phyloP scores from a whole-genome alignment of 2,113 vertebrate genomes.

The Trematomus loennbergii region DNA sequence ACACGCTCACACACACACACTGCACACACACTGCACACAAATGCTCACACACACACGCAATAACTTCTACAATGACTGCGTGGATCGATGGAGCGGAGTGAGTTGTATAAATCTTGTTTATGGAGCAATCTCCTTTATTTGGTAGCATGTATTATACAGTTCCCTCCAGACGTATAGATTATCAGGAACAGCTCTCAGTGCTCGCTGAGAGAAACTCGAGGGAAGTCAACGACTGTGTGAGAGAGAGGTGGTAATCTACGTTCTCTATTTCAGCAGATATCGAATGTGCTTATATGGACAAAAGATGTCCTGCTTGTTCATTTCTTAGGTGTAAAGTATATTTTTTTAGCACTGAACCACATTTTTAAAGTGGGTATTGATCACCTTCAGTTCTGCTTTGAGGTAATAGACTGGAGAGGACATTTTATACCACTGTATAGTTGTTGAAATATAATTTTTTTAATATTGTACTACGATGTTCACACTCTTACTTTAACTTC shows the following conservation, averaged over 20 bases:
- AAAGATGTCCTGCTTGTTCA: background rate
- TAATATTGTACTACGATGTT: too few species aligned
- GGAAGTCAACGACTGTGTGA: background rate
- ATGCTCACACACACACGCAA: background rate
- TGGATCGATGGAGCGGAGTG: slow-evolving; percentile 75
- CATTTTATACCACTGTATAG: too few species aligned
- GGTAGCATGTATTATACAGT: slow-evolving; percentile 74
- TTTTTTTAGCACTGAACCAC: too few species aligned
- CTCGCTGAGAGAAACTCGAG: too few species aligned
- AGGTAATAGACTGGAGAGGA: too few species aligned
- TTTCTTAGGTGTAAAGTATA: background rate
- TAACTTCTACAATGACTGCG: slow-evolving; percentile 53
- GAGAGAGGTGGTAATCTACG: background rate
- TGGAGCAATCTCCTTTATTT: slow-evolving; percentile 77
- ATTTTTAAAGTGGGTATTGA: too few species aligned
- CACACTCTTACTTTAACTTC: too few species aligned
- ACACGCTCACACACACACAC: slow-evolving; percentile 28
- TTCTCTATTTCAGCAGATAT: background rate
- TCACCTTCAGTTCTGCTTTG: too few species aligned
- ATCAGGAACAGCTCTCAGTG: slow-evolving; percentile 46
- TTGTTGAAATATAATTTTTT: too few species aligned
- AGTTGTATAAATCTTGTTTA: slow-evolving; percentile 82
- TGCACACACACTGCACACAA: slow-evolving; percentile 6
- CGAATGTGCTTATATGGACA: too few species aligned
- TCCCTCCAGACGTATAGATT: slow-evolving; percentile 74